Percentiles rank a stretch among this genome's conserved stretches.
These are phyloP conservation scores for Anastatus disparis DNA, from an alignment of 1,140 invertebrate genomes.

Conservation along the genomic window DNA sequence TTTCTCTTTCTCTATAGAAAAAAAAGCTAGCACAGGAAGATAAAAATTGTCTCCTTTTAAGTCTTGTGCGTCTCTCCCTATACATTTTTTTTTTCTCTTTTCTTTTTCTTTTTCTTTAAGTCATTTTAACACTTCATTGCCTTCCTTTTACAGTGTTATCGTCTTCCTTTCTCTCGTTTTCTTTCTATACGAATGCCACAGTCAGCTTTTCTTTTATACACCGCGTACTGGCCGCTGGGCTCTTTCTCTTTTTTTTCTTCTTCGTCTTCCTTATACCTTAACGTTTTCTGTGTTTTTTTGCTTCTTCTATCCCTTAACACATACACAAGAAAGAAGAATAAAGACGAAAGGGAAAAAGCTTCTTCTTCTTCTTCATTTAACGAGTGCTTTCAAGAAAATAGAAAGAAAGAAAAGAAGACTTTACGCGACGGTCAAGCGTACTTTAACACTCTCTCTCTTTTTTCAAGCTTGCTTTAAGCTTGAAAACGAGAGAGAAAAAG, in stretches of 20 bases:
- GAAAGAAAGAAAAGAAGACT: too few species aligned
- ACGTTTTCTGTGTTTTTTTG: not conserved
- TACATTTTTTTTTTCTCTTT: too few species aligned
- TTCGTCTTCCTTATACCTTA: not conserved
- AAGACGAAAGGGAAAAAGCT: not conserved
- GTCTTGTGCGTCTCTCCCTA: not conserved
- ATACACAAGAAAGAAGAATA: not conserved
- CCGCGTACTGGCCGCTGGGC: not conserved
- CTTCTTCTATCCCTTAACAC: not conserved
- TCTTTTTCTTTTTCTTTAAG: slow-evolving; percentile 7
- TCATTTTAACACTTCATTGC: slow-evolving; percentile 29
- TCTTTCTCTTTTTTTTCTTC: too few species aligned
- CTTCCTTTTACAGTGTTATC: not conserved
- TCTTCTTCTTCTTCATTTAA: not conserved
- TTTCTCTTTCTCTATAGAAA: too few species aligned
- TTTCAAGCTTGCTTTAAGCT: too few species aligned
- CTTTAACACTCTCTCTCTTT: not conserved
- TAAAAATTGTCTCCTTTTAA: slow-evolving; percentile 3
- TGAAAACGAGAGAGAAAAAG: too few species aligned
- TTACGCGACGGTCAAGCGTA: slow-evolving; percentile 2
- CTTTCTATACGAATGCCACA: not conserved
- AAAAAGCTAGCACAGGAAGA: too few species aligned
- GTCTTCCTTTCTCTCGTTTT: not conserved
- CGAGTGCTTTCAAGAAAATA: slow-evolving; percentile 17
- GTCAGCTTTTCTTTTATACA: slow-evolving; percentile 19